Base-by-base conservation (phyloP, 2,797 vertebrate species). In the Furcifer pardalis region DNA sequence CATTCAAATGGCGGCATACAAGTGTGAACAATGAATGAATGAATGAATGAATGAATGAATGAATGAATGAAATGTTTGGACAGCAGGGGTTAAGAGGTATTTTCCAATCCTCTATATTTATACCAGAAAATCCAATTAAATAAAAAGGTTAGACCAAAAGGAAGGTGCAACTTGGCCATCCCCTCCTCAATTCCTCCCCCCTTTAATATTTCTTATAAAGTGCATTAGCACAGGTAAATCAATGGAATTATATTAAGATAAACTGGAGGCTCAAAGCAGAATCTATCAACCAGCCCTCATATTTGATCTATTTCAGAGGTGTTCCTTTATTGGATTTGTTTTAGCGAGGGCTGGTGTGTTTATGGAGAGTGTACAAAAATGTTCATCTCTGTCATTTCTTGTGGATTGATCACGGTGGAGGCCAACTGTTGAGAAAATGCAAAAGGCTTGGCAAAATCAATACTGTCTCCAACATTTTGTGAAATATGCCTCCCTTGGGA, bases 301-400 rank as follows among this genome's bases (percentile, higher is more conserved):
- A 87, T 63, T 76, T 77, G 72, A 80, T 84, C 27, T 87, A 52
- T 77, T 87, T 80, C 72, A 84, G 13, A 81, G 65, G 77, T 87
- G 86, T 76, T 84, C 23, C 49, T 80, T 76, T 87, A 81, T 84
- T 32, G 82, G 82, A 84, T 87, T 81, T 84, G 82, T 62, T 87
- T 81, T 65, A 84, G 82, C n/a, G 66, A 71, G 42, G 21, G 73
- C 77, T 73, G 30, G 75, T 72, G 77, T 83, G 84, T 86, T 86
- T 83, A 83, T 65, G 44, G 72, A 72, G 59, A 80, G 71, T 66
- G 65, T 82, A 83, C 27, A 65, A 71, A 32, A 32, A 77, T 77
- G 73, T 80, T 37, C 42, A 86, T 71, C 72, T 80, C 60, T 88
- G 84, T 79, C 77, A 76, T 88, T 68, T 37, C 72, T 87, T 42